These are phyloP conservation scores for Zoanthus sociatus DNA, from an alignment of 92 coral and sea anemone species.

Conservation along the genomic window DNA sequence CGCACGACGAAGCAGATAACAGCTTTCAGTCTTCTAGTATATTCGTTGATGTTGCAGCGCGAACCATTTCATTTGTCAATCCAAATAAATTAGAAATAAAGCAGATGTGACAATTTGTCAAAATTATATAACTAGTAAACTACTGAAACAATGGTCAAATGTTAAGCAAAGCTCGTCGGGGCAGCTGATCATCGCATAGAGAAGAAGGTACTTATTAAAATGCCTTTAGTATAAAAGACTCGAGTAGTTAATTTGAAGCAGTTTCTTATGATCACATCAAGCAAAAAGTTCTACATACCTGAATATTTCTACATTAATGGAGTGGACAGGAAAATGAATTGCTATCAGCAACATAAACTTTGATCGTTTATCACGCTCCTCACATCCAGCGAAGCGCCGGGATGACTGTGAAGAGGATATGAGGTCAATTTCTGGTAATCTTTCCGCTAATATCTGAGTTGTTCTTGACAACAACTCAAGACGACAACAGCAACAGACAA, in stretches of 20 bases:
- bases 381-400: conserved; percentile 8
- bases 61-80: background rate
- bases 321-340: no score
- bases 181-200: background rate
- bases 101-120: background rate
- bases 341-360: background rate
- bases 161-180: background rate
- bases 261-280: background rate
- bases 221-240: background rate
- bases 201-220: background rate
- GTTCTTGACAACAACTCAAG: conserved; percentile 17
- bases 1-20: background rate
- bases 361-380: background rate
- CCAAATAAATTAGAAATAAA: background rate
- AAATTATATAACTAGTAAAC: background rate
- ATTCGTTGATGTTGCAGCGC: background rate
- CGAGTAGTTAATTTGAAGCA: background rate
- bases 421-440: conserved; percentile 46
- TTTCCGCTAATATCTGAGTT: conserved; percentile 24
- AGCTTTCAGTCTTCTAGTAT: background rate
- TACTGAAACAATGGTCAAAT: background rate
- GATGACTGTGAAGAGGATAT: conserved; percentile 16
- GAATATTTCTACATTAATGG: background rate
- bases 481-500: conserved; percentile 8
- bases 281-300: conserved; percentile 16